These are phyloP conservation scores for Iselma pallidipennis DNA, from an alignment of 2,888 invertebrate species.

Conservation along the genomic window DNA sequence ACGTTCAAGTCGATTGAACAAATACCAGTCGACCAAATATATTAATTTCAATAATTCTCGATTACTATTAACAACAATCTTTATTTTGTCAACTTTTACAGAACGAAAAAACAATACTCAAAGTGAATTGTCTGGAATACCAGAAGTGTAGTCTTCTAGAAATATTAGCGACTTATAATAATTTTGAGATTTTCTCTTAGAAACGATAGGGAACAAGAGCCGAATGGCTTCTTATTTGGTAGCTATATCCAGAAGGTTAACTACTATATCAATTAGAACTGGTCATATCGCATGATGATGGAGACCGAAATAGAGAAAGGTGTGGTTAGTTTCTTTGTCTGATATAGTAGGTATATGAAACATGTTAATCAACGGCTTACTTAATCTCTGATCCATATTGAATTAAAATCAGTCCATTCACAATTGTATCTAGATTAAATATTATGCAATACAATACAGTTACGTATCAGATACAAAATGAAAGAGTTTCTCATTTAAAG, in stretches of 20 bases:
- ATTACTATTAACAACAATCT: neutral
- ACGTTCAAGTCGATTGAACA: neutral
- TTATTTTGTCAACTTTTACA: neutral
- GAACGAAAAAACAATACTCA: neutral
- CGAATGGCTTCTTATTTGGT: neutral
- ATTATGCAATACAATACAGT: no score
- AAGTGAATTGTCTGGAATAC: neutral
- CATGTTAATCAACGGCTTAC: neutral
- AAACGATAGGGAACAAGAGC: neutral
- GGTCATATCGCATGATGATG: neutral
- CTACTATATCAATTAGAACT: slow-evolving; percentile 6
- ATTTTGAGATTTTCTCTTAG: no score
- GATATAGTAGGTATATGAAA: neutral
- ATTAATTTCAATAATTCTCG: neutral
- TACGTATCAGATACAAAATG: no score
- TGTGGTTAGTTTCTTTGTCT: slow-evolving; percentile 1
- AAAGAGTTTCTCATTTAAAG: no score
- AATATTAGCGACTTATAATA: neutral
- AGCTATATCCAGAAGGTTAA: slow-evolving; percentile 1
- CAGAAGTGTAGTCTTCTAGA: neutral
- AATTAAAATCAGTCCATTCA: neutral
- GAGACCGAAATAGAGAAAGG: neutral
- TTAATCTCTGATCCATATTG: neutral
- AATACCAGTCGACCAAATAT: neutral
- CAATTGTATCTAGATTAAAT: no score